Conservation (phyloP, 92 coral and sea anemone genomes). For the Ricordea florida region DNA sequence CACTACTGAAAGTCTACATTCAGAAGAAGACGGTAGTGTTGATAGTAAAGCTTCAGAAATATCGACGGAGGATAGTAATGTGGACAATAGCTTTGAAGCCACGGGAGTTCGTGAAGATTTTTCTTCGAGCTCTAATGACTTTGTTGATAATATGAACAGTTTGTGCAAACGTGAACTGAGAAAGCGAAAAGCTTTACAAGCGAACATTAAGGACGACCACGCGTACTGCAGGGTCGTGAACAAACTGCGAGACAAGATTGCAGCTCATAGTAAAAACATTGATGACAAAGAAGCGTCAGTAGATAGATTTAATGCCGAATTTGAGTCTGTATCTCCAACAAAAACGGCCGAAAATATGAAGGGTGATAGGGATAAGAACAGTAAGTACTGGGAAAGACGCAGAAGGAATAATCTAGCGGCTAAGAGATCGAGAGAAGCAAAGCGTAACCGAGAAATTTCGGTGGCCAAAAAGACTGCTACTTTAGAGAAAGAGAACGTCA, state of each 20-base stretch:
- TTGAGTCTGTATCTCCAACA: neutral
- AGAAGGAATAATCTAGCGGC: slow-evolving; percentile 67
- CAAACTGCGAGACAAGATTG: neutral
- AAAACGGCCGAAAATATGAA: neutral
- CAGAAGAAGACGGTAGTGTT: no score
- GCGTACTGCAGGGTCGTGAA: neutral
- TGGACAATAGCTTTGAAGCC: no score
- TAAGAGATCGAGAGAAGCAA: slow-evolving; percentile 70
- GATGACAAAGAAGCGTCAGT: neutral
- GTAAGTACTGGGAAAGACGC: slow-evolving; percentile 67
- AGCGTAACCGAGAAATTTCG: slow-evolving; percentile 57
- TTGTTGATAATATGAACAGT: neutral
- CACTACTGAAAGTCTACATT: no score
- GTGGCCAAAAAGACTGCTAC: slow-evolving; percentile 36
- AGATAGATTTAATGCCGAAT: slow-evolving; percentile 4
- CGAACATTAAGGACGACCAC: neutral
- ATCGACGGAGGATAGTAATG: neutral
- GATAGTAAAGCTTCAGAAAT: neutral
- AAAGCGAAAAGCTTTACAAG: neutral
- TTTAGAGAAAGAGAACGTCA: slow-evolving; percentile 53
- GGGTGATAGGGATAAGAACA: slow-evolving; percentile 2
- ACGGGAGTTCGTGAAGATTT: neutral
- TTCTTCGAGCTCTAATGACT: no score
- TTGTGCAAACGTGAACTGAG: neutral
- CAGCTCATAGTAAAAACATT: neutral